These are phyloP conservation scores for Octonoba sinensis DNA, from an alignment of 2,888 invertebrate genomes.

Conservation along the genomic window DNA sequence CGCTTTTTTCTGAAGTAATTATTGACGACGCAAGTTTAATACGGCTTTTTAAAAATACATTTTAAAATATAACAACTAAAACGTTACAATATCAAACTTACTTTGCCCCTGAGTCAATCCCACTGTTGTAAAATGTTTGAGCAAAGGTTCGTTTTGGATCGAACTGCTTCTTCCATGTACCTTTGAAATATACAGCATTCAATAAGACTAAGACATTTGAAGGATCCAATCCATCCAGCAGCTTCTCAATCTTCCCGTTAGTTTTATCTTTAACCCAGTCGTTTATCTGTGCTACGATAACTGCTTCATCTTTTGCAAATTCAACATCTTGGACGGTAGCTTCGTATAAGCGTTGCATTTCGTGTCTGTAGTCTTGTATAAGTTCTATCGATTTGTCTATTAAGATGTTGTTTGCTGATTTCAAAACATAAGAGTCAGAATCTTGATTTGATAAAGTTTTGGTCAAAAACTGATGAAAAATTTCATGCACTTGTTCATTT, in stretches of 20 bases:
- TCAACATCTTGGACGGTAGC: constrained; percentile 48
- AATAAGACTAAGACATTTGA: constrained; percentile 71
- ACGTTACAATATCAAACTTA: constrained; percentile 62
- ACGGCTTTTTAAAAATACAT: too few relatives aligned
- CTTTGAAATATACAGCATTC: constrained; percentile 74
- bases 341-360: constrained; percentile 32
- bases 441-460: neutral
- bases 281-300: constrained; percentile 47
- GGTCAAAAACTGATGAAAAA: constrained; percentile 10
- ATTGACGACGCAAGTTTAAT: too few relatives aligned
- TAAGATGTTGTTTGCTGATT: constrained; percentile 81
- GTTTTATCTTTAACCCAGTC: constrained; percentile 59
- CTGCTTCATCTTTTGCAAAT: constrained; percentile 20
- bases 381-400: constrained; percentile 73
- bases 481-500: constrained; percentile 11
- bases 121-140: constrained; percentile 52
- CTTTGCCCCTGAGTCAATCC: constrained; percentile 32
- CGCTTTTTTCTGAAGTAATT: too few relatives aligned
- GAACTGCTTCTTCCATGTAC: constrained; percentile 71
- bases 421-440: constrained; percentile 24
- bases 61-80: neutral
- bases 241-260: constrained; percentile 55
- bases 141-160: constrained; percentile 67
- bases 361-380: constrained; percentile 19
- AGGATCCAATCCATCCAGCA: constrained; percentile 51